Percentiles rank a stretch among this genome's conserved stretches.
Conservation (phyloP, 2,888 invertebrate genomes). For the Agonopterix alstromeriana region DNA sequence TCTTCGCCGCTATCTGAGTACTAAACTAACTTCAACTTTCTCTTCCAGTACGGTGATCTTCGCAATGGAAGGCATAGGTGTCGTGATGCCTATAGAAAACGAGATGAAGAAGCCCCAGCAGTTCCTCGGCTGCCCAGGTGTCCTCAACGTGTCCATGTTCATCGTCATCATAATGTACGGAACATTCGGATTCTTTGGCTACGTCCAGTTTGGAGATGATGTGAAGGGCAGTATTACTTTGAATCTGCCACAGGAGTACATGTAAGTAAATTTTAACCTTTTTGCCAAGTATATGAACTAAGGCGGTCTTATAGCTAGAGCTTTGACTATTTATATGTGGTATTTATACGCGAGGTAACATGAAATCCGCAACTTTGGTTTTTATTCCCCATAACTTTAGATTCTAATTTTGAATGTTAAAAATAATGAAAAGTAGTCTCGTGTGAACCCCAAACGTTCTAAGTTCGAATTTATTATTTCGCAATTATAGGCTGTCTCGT, state of each 20-base stretch:
- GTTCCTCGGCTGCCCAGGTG: slow-evolving; percentile 89
- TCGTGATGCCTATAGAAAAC: slow-evolving; percentile 95
- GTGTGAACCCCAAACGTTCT: no score
- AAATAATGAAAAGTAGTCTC: no score
- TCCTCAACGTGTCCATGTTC: slow-evolving; percentile 90
- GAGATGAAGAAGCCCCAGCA: slow-evolving; percentile 89
- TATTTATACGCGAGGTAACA: no score
- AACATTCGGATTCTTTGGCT: slow-evolving; percentile 93
- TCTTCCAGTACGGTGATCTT: slow-evolving; percentile 90
- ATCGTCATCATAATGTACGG: slow-evolving; percentile 87
- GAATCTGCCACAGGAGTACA: slow-evolving; percentile 82
- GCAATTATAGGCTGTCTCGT: no score
- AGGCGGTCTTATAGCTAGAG: no score
- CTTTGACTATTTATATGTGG: no score
- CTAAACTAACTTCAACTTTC: background rate
- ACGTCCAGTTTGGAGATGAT: slow-evolving; percentile 86
- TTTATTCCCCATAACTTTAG: no score
- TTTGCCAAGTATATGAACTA: no score
- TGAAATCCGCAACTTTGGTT: no score
- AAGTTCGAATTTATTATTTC: no score
- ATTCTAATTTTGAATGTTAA: no score
- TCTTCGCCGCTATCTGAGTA: no score
- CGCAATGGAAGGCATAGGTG: slow-evolving; percentile 97
- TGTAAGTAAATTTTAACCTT: slow-evolving; percentile 69
- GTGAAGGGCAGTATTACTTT: slow-evolving; percentile 88